phyloP scores from a whole-genome alignment of 30 jellyfish, hydroid and myxozoan species.

The Hydractinia symbiolongicarpus region DNA sequence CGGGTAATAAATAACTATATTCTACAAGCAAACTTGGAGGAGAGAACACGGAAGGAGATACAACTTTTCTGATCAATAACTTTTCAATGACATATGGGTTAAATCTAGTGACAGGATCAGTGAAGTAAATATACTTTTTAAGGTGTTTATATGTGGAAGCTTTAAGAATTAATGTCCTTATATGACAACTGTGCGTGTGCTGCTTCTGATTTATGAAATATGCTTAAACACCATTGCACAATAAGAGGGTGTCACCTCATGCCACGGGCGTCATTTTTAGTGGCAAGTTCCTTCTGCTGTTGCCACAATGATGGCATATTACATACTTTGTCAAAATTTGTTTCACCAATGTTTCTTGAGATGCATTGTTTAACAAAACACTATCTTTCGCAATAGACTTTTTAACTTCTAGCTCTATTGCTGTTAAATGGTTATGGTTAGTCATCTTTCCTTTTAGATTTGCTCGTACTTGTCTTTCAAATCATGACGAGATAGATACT shows the following conservation, averaged over 20 bases:
- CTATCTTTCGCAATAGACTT: neutral
- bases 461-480: neutral
- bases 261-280: neutral
- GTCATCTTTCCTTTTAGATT: neutral
- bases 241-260: neutral
- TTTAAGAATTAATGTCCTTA: neutral
- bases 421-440: neutral
- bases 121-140: neutral
- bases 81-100: neutral
- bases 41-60: too few species aligned
- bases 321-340: neutral
- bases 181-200: neutral
- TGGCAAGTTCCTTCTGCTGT: neutral
- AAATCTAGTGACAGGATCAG: neutral
- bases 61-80: neutral
- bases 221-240: neutral
- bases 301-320: neutral
- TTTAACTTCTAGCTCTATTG: neutral
- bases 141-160: neutral
- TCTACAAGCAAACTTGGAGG: too few species aligned
- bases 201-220: conserved; percentile 1
- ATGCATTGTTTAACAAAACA: neutral
- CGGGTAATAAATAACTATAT: too few species aligned
- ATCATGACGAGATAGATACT: neutral
- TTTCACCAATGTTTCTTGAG: neutral